Conservation (phyloP, 2,113 vertebrate genomes). For the Alligator mississippiensis region DNA sequence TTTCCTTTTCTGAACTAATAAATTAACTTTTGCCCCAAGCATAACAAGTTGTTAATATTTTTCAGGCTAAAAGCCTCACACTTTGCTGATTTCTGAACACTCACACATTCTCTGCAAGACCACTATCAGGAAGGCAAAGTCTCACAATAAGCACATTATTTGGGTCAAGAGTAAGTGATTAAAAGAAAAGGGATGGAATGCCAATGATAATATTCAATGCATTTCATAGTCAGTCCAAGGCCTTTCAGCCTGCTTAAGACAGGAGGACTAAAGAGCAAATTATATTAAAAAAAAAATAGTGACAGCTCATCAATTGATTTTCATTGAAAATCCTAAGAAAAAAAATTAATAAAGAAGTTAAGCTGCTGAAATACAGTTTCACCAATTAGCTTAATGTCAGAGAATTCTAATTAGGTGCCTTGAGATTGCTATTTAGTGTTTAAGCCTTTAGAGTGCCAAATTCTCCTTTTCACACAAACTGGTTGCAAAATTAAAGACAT, state of each 20-base stretch:
- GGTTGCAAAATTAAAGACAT: constrained; percentile 98
- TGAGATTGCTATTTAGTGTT: constrained; percentile 94
- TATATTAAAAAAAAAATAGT: constrained; percentile 68
- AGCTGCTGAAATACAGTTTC: constrained; percentile 93
- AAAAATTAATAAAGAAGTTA: constrained; percentile 99
- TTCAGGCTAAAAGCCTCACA: not conserved
- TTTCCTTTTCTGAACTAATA: not conserved
- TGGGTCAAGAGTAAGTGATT: constrained; percentile 74
- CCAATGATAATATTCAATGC: constrained; percentile 80
- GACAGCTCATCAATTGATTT: constrained; percentile 86
- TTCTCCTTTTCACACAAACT: constrained; percentile 91
- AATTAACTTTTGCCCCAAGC: not conserved
- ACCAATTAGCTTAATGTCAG: constrained; percentile 99
- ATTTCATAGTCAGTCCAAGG: constrained; percentile 63
- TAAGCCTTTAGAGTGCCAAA: constrained; percentile 92
- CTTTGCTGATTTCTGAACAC: constrained; percentile 41
- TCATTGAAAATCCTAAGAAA: constrained; percentile 89
- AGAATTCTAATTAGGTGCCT: constrained; percentile 98
- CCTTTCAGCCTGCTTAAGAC: constrained; percentile 68
- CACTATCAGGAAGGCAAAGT: constrained; percentile 51
- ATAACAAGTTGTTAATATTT: constrained; percentile 15
- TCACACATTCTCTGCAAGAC: constrained; percentile 21
- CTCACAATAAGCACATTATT: constrained; percentile 61
- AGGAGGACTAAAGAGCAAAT: constrained; percentile 69
- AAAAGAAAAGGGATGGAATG: constrained; percentile 81